Conservation (phyloP, 2,888 invertebrate species). For the Eremobia ochroleuca region DNA sequence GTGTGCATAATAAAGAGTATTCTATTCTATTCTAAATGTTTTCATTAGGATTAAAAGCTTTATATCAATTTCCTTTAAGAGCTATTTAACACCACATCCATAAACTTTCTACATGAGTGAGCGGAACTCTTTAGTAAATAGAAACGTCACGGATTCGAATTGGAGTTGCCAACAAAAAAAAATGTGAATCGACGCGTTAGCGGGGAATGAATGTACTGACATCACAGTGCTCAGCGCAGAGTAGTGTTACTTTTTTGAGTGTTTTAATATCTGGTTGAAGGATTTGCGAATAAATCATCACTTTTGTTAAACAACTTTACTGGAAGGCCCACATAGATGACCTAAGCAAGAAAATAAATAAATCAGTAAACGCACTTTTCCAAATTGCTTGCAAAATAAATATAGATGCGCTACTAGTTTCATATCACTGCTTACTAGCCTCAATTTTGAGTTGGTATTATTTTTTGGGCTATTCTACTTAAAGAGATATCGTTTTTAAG, state of each 20-base stretch:
- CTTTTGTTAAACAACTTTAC: no score
- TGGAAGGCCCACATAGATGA: no score
- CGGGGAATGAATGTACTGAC: conserved; percentile 48
- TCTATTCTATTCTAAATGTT: no score
- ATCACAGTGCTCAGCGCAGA: conserved; percentile 26
- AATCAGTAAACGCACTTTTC: no score
- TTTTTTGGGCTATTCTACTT: no score
- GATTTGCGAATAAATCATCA: not conserved
- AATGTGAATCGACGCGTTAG: conserved; percentile 56
- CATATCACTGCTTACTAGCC: no score
- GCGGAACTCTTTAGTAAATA: conserved; percentile 61
- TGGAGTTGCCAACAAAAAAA: conserved; percentile 65
- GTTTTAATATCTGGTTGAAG: not conserved
- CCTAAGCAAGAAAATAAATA: no score
- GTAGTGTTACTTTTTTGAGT: conserved; percentile 25
- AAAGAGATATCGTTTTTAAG: no score
- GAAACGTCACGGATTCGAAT: conserved; percentile 63
- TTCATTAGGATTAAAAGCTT: not conserved
- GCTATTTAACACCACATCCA: conserved; percentile 35
- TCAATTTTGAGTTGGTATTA: no score
- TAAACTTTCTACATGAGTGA: conserved; percentile 26
- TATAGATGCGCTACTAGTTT: no score
- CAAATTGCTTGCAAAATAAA: no score
- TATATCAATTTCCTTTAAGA: not conserved
- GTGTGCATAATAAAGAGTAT: no score